Percentiles rank a stretch among this genome's conserved stretches.
Conservation (phyloP, 2,113 vertebrate species). For the Mormyrus iriodes region DNA sequence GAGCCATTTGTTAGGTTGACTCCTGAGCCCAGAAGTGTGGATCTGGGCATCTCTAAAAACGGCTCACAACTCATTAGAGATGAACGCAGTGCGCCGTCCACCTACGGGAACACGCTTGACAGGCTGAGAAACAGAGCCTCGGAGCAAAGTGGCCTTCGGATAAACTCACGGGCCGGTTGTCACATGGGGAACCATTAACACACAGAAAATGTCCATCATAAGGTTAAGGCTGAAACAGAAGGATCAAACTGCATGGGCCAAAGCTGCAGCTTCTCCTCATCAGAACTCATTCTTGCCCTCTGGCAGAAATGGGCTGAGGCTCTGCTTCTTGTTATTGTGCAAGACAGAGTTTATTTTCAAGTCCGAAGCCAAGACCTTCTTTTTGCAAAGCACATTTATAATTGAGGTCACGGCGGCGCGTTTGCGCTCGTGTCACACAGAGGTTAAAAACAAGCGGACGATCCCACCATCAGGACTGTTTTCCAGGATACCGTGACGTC, state of each 20-base stretch:
- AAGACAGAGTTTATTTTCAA: neutral
- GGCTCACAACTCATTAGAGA: neutral
- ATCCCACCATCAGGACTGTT: slow-evolving; percentile 10
- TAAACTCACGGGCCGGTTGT: neutral
- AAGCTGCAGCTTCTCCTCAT: neutral
- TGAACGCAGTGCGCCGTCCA: neutral
- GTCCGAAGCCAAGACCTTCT: neutral
- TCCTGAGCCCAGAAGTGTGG: neutral
- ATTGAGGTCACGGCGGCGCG: neutral
- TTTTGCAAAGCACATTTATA: neutral
- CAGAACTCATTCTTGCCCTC: neutral
- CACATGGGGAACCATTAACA: neutral
- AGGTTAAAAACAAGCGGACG: slow-evolving; percentile 4
- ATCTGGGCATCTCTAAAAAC: neutral
- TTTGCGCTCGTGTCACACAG: neutral
- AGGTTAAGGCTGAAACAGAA: neutral
- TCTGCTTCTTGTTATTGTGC: neutral
- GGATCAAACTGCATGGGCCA: neutral
- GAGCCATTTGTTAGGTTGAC: neutral
- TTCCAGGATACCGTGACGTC: slow-evolving; percentile 13
- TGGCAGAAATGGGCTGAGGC: neutral
- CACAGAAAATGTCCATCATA: neutral
- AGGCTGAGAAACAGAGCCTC: neutral
- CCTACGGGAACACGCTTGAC: neutral
- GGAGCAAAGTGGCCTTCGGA: neutral